These are phyloP conservation scores for Ellobium chinense DNA, from an alignment of 2,888 invertebrate genomes.

Conservation along the genomic window DNA sequence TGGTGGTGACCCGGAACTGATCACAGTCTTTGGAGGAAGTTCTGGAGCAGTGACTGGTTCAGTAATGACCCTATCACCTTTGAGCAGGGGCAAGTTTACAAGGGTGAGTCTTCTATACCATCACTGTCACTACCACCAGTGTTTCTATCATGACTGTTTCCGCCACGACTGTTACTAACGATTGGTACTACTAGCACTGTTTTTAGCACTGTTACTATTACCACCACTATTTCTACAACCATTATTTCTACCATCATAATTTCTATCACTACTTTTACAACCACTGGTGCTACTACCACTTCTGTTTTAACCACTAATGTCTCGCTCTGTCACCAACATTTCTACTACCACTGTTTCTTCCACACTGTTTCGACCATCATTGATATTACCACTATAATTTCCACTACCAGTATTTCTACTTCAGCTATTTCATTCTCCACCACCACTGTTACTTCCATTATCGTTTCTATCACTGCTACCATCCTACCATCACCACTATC, in stretches of 20 bases:
- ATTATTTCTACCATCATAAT: no score
- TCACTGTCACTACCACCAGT: neutral
- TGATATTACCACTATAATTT: no score
- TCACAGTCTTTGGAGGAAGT: constrained; percentile 1
- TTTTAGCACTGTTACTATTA: no score
- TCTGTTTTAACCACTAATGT: no score
- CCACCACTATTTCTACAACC: no score
- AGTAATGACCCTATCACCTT: neutral
- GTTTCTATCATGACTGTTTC: neutral
- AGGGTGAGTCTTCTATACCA: neutral
- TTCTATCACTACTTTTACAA: no score
- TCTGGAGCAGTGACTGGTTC: neutral
- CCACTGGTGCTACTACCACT: no score
- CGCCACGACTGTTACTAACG: no score
- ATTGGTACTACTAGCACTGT: no score
- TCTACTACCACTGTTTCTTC: no score
- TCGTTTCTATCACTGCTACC: neutral
- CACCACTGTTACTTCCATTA: neutral
- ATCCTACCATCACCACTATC: neutral
- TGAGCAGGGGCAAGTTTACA: neutral
- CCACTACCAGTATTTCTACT: constrained; percentile 5
- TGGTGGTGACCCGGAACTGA: neutral
- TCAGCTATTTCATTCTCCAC: neutral
- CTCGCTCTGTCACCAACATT: no score
- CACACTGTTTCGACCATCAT: no score